phyloP scores from a whole-genome alignment of 2,113 vertebrate genomes.

The Anser cygnoides region DNA sequence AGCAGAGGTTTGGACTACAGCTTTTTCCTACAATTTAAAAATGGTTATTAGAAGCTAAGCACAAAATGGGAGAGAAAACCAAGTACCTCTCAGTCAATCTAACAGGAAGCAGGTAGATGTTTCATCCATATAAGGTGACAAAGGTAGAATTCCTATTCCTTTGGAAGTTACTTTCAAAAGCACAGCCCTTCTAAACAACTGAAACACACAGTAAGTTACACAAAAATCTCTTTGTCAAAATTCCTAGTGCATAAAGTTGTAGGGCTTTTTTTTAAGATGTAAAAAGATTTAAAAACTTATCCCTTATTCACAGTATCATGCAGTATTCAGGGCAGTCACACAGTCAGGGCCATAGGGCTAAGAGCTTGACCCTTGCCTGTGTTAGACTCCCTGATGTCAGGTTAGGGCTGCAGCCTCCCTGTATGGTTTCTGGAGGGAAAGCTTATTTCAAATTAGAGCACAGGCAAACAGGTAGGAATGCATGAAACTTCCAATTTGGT shows the following conservation, averaged over 20 bases:
- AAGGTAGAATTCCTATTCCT: neutral
- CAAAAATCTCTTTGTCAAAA: neutral
- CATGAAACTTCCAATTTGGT: neutral
- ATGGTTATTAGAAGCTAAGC: neutral
- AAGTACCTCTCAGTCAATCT: neutral
- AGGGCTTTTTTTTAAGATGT: neutral
- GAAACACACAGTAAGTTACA: neutral
- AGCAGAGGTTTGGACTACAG: neutral
- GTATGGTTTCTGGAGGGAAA: neutral
- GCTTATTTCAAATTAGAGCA: neutral
- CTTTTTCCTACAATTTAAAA: neutral
- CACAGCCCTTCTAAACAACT: neutral
- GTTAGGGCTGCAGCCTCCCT: neutral
- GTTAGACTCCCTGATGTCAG: rapidly evolving
- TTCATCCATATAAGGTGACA: neutral
- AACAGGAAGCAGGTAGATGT: neutral
- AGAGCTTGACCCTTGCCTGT: neutral
- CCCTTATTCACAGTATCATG: neutral
- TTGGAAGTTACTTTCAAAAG: neutral
- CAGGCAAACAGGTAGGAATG: neutral
- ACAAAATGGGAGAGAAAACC: neutral
- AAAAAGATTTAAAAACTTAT: neutral
- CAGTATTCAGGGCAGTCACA: neutral
- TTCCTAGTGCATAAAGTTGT: neutral
- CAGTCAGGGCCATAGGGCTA: neutral